Percentiles rank a stretch among this genome's conserved stretches.
These are phyloP conservation scores for Centropus unirufus DNA, from an alignment of 2,113 vertebrate genomes.

Conservation along the genomic window DNA sequence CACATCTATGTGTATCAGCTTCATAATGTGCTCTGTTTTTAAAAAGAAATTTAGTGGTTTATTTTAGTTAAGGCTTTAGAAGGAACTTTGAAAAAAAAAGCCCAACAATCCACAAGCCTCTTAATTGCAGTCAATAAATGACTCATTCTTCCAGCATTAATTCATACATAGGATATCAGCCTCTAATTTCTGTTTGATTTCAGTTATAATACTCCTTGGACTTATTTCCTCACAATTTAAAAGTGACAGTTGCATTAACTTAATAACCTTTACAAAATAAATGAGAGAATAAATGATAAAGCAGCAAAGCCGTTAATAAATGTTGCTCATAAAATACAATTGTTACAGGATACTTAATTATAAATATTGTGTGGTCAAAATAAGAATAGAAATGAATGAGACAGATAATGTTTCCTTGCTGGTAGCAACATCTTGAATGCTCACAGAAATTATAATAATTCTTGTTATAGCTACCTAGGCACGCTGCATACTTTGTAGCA, in stretches of 20 bases:
- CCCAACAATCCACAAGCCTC: not conserved
- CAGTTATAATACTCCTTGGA: slow-evolving; percentile 50
- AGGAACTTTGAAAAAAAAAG: not conserved
- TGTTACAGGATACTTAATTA: slow-evolving; percentile 60
- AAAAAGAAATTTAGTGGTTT: not conserved
- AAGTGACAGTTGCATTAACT: slow-evolving; percentile 55
- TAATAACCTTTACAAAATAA: slow-evolving; percentile 53
- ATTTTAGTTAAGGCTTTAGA: slow-evolving; percentile 13
- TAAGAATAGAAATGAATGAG: slow-evolving; percentile 58
- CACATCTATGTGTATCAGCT: not conserved
- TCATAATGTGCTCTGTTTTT: not conserved
- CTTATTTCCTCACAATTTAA: slow-evolving; percentile 48
- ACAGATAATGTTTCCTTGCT: slow-evolving; percentile 48
- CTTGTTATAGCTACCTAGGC: slow-evolving; percentile 24
- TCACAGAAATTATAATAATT: slow-evolving; percentile 59
- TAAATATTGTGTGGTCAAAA: slow-evolving; percentile 70
- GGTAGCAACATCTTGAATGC: slow-evolving; percentile 35
- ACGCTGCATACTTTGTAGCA: not conserved
- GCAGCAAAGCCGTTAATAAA: slow-evolving; percentile 45
- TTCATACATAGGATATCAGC: slow-evolving; percentile 32
- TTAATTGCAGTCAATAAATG: slow-evolving; percentile 11
- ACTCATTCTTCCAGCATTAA: slow-evolving; percentile 19
- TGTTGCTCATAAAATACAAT: slow-evolving; percentile 36
- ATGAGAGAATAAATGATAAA: slow-evolving; percentile 14
- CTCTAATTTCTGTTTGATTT: slow-evolving; percentile 57